A percentile compares a stretch with the other conserved stretches of the same genome.
Evolutionary conservation across 2,888 invertebrate species (phyloP).

Genomic region (Hemistola chrysoprasaria): DNA sequence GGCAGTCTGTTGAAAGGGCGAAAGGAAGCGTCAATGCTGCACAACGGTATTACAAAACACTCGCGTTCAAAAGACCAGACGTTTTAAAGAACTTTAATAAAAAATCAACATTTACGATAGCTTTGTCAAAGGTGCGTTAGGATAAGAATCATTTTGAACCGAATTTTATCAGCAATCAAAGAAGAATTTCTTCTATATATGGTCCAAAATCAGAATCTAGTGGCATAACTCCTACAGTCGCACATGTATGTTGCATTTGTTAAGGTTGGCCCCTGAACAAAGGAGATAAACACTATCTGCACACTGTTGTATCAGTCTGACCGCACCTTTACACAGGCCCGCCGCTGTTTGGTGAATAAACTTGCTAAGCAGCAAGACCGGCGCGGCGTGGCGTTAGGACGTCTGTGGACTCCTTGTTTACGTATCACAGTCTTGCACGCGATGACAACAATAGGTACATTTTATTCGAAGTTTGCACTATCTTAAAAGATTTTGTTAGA

Average conservation of each 20-base stretch:
- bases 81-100: slow-evolving; percentile 1
- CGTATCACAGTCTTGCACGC: slow-evolving; percentile 54
- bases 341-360: slow-evolving; percentile 65
- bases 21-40: slow-evolving; percentile 34
- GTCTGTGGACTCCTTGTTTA: slow-evolving; percentile 57
- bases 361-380: too few species aligned
- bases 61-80: slow-evolving; percentile 11
- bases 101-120: neutral
- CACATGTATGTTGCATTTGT: too few species aligned
- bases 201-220: too few species aligned
- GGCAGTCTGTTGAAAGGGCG: slow-evolving; percentile 41
- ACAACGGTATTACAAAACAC: slow-evolving; percentile 32
- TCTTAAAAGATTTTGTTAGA: slow-evolving; percentile 20
- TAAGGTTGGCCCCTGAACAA: neutral
- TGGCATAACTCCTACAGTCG: too few species aligned
- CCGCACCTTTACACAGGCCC: slow-evolving; percentile 17
- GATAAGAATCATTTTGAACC: too few species aligned
- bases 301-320: slow-evolving; percentile 16
- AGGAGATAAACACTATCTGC: slow-evolving; percentile 11
- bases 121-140: too few species aligned
- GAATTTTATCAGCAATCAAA: too few species aligned
- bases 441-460: slow-evolving; percentile 54
- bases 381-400: slow-evolving; percentile 55
- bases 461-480: slow-evolving; percentile 40
- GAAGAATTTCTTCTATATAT: too few species aligned